A percentile compares a stretch with the other conserved stretches of the same genome.
Conservation (phyloP, 2,888 invertebrate species). For the Gymnocheta viridis region DNA sequence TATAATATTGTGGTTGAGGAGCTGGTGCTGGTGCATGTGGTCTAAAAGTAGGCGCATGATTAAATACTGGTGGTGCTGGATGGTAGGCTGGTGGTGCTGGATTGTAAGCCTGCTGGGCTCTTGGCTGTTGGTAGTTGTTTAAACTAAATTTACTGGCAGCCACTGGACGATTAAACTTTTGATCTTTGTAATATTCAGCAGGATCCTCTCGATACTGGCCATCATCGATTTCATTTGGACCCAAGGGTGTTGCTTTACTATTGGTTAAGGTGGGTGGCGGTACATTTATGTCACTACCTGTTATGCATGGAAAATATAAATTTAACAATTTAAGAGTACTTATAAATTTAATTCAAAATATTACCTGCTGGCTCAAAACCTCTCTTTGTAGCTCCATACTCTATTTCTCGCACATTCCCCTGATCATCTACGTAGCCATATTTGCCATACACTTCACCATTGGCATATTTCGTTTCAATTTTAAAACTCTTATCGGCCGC, state of each 20-base stretch:
- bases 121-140: slow-evolving; percentile 76
- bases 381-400: slow-evolving; percentile 91
- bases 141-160: slow-evolving; percentile 80
- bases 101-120: slow-evolving; percentile 73
- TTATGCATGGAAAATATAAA: neutral
- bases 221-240: slow-evolving; percentile 88
- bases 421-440: slow-evolving; percentile 93
- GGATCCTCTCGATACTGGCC: slow-evolving; percentile 94
- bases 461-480: slow-evolving; percentile 92
- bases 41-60: slow-evolving; percentile 61
- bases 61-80: slow-evolving; percentile 67
- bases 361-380: slow-evolving; percentile 92
- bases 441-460: slow-evolving; percentile 93
- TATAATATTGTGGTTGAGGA: slow-evolving; percentile 72
- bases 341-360: slow-evolving; percentile 20
- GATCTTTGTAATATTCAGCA: slow-evolving; percentile 88
- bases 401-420: slow-evolving; percentile 89
- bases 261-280: slow-evolving; percentile 89
- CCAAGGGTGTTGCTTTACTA: slow-evolving; percentile 83
- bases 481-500: slow-evolving; percentile 93
- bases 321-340: neutral
- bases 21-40: slow-evolving; percentile 71
- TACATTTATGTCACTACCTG: slow-evolving; percentile 88
- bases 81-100: slow-evolving; percentile 63
- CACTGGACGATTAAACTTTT: slow-evolving; percentile 83